Evolutionary conservation across 1,140 invertebrate genomes (phyloP), one percentile per base, ranked within the genome.

Genomic region (Odontomachus brunneus): DNA sequence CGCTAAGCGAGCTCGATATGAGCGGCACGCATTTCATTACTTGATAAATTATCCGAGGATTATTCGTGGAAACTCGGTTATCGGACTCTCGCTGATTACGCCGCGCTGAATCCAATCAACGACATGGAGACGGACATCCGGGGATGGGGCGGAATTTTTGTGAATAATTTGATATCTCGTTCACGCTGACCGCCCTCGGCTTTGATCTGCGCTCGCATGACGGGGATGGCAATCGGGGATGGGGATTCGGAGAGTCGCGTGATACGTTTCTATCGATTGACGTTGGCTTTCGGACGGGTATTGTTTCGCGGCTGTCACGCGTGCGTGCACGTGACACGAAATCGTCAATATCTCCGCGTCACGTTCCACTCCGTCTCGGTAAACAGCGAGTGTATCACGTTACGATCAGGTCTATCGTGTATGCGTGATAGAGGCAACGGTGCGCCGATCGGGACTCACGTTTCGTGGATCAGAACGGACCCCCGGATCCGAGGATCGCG

Each of bases 261-360:
- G 51, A 59, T 71, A 57, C 24, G 44, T 55, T 69, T 69, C 33
- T 84, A 86, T 84, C 57, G 85, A 84, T 84, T 62, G 62, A 14
- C n/a, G 26, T 49, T 67, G 53, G 67, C 73, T 85, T 85, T 85
- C 51, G 86, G 69, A 24, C 9, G 60, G 22, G 74, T 66, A 84
- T 72, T 76, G 71, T 83, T 76, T 22, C 59, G 26, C 14, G 17
- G 60, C 15, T 66, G 84, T 89, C 88, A 89, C 84, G 87, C 53
- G 65, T 84, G 84, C 81, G 75, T 86, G 74, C 84, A 89, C 87
- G 88, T 89, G 88, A 76, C 75, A 62, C 57, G 51, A n/a, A 53
- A 83, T 71, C 73, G 78, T 88, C 86, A 65, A 83, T 88, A 85
- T n/a, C 63, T 44, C 44, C 53, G 74, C 44, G 71, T 88, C 83